These are phyloP conservation scores for Fistularia commersonii DNA, from an alignment of 2,797 vertebrate genomes.

Conservation along the genomic window DNA sequence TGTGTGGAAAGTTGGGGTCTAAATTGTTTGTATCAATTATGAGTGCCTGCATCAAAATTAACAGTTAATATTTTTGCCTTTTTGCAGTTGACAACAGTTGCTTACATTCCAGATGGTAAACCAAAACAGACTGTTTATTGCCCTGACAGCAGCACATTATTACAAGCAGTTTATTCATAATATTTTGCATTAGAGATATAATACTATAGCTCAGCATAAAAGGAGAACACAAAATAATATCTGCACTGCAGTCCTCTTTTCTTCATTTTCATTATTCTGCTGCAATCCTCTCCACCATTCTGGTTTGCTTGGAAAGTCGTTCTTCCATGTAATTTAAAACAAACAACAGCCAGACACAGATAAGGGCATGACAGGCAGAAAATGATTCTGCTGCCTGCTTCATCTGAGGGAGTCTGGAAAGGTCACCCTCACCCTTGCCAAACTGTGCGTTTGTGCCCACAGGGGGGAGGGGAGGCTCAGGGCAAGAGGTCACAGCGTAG, in stretches of 20 bases:
- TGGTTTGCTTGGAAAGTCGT: conserved; percentile 39
- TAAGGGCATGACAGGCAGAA: conserved; percentile 62
- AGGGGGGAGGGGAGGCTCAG: conserved; percentile 10
- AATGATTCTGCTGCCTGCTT: conserved; percentile 61
- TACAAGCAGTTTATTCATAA: no score
- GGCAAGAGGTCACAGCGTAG: conserved; percentile 39
- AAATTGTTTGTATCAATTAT: no score
- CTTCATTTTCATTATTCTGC: conserved; percentile 61
- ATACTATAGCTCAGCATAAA: conserved; percentile 15
- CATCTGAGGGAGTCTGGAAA: conserved; percentile 59
- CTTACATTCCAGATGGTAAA: no score
- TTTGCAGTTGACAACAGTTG: no score
- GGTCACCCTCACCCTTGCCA: conserved; percentile 56
- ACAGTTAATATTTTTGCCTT: no score
- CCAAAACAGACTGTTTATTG: not conserved
- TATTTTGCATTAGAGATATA: no score
- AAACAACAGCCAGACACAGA: conserved; percentile 66
- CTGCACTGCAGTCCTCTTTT: conserved; percentile 16
- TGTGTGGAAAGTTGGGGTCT: conserved; percentile 1
- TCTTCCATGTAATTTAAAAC: conserved; percentile 70
- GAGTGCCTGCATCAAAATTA: no score
- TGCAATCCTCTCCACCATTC: conserved; percentile 45
- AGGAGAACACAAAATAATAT: conserved; percentile 24
- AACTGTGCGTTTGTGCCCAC: conserved; percentile 43
- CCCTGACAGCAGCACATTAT: conserved; percentile 13